These are phyloP conservation scores for Sakesphorus luctuosus DNA, from an alignment of 2,113 vertebrate species.

Conservation along the genomic window DNA sequence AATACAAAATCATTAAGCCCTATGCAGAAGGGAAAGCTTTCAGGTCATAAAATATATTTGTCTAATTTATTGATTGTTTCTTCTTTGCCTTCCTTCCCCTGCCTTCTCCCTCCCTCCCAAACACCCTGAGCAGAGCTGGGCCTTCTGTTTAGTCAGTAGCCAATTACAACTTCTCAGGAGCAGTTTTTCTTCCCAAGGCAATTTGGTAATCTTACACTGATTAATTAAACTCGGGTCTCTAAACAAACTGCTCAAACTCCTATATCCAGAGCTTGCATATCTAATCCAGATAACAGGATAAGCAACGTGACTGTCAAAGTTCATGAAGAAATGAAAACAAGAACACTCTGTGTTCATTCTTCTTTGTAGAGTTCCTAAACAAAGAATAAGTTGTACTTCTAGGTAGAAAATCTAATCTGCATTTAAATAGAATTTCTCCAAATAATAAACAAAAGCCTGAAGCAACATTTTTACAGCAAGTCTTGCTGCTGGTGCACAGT, in stretches of 20 bases:
- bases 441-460: constrained; percentile 71
- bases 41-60: background rate
- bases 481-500: constrained; percentile 27
- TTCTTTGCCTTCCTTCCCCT: background rate
- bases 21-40: background rate
- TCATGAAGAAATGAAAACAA: constrained; percentile 24
- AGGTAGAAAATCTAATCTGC: constrained; percentile 68
- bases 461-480: constrained; percentile 63
- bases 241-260: constrained; percentile 17
- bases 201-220: constrained; percentile 6
- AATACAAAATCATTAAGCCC: background rate
- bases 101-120: background rate
- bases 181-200: constrained; percentile 12
- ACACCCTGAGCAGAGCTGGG: background rate
- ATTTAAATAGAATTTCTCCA: constrained; percentile 73
- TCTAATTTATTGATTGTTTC: background rate
- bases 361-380: constrained; percentile 12
- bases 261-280: background rate
- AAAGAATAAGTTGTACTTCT: constrained; percentile 53
- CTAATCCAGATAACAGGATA: constrained; percentile 49
- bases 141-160: background rate
- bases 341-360: background rate
- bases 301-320: constrained; percentile 1
- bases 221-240: constrained; percentile 32
- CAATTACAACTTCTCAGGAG: constrained; percentile 8